Base-by-base conservation (phyloP, 2,113 vertebrate species). In the Thunnus maccoyii region DNA sequence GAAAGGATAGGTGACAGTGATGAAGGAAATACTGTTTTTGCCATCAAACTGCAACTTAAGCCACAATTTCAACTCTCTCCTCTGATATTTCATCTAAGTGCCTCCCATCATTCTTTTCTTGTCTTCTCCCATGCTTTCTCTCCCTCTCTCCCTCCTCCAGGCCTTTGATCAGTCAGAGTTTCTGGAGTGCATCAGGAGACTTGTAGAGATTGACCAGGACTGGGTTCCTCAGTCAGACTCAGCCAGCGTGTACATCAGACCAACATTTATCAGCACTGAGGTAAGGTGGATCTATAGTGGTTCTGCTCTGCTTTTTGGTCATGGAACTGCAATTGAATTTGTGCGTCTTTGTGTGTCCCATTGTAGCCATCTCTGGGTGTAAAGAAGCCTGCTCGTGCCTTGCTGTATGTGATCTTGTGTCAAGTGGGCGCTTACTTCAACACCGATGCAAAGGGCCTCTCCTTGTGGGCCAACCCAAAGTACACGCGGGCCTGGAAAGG, bases 401-500 rank as follows among this genome's bases (percentile, higher is more conserved):
- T 91, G 80, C 82, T 91, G 14, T 91, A 89, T 66, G 87, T 87
- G 54, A 89, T 88, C 54, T 14, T 90, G 48, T 46, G 65, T 67
- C 76, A n/a, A 30, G 76, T 18, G 18, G 76, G 79, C 14, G 15
- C 68, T 8, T 88, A 88, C 73, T 88, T 88, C 32, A 89, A 91
- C 65, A 94, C 86, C 0, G 95, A 93, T 44, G 86, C 95, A 65
- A 94, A 88, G 12, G 93, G 95, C 0, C 89, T 98, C 76, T 97
- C 97, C 17, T 85, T 99, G 22, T 97, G 96, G 97, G 97, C 97
- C 0, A 94, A 97, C 83, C 95, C 96, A 0, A 97, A 97, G 86
- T 97, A 96, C 0, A 94, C 96, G 10, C 93, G 97, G 78, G 96
- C 97, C 7, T 99, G 97, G 97, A 96, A 93, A 92, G 97, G 97